These are phyloP conservation scores for Macrosteles quadrilineatus DNA, from an alignment of 1,140 invertebrate genomes.

Conservation along the genomic window DNA sequence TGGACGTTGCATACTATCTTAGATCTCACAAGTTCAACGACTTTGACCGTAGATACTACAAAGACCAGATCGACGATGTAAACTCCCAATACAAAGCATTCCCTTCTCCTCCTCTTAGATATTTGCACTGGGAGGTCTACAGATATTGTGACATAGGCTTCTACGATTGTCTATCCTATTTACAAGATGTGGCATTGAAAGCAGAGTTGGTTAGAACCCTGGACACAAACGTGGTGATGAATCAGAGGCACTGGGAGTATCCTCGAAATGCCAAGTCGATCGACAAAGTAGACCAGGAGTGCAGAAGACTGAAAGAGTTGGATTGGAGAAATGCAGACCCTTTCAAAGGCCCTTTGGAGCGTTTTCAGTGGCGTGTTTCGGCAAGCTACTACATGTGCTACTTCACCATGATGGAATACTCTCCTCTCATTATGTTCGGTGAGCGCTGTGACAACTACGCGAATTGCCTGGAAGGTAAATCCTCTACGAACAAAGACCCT, in stretches of 20 bases:
- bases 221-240: constrained; percentile 55
- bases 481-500: constrained; percentile 52
- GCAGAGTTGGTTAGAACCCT: constrained; percentile 37
- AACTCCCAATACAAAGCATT: constrained; percentile 51
- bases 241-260: constrained; percentile 51
- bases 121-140: constrained; percentile 62
- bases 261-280: constrained; percentile 49
- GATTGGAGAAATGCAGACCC: constrained; percentile 54
- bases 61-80: constrained; percentile 30
- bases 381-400: constrained; percentile 68
- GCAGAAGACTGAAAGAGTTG: constrained; percentile 49
- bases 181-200: constrained; percentile 45
- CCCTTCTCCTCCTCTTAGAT: constrained; percentile 56
- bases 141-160: constrained; percentile 57
- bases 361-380: constrained; percentile 61
- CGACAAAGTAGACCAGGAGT: constrained; percentile 52
- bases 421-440: constrained; percentile 54
- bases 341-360: constrained; percentile 58
- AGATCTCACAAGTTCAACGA: constrained; percentile 63
- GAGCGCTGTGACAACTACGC: constrained; percentile 64
- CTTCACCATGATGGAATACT: constrained; percentile 58
- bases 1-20: constrained; percentile 61
- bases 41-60: constrained; percentile 56
- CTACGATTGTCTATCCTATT: constrained; percentile 57
- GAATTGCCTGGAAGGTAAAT: constrained; percentile 54